phyloP scores from a whole-genome alignment of 2,888 invertebrate genomes.

The Epinotia ramella region DNA sequence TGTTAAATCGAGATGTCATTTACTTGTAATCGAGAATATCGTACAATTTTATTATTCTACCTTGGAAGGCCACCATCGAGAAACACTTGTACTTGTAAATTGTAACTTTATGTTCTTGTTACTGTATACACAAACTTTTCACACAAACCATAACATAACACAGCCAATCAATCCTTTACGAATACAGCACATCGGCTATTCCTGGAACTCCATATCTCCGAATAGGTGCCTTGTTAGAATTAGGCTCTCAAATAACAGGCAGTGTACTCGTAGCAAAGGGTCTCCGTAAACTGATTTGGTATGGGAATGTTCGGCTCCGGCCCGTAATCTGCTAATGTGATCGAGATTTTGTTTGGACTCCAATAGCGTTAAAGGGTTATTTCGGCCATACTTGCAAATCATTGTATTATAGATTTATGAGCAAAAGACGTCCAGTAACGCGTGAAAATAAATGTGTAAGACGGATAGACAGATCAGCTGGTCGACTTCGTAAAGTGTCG shows the following conservation, averaged over 20 bases:
- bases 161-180: not conserved
- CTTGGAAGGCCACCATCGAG: no score
- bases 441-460: not conserved
- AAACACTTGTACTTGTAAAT: no score
- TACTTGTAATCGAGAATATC: no score
- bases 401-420: not conserved
- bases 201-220: conserved; percentile 1
- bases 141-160: not conserved
- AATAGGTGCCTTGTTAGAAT: conserved; percentile 40
- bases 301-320: conserved; percentile 14
- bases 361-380: conserved; percentile 8
- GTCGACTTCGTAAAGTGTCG: no score
- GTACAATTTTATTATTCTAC: no score
- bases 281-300: conserved; percentile 25
- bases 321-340: conserved; percentile 30
- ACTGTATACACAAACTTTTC: not conserved
- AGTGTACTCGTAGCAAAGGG: conserved; percentile 11
- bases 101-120: no score
- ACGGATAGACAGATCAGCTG: not conserved
- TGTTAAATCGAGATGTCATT: no score
- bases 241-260: conserved; percentile 23
- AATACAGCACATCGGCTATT: not conserved
- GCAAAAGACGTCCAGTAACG: not conserved
- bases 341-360: conserved; percentile 20
- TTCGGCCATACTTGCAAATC: not conserved